Percentiles rank a stretch among this genome's conserved stretches.
These are phyloP conservation scores for Sycon ciliatum DNA, from an alignment of 37 sponge, comb jelly and placozoan species.

Conservation along the genomic window DNA sequence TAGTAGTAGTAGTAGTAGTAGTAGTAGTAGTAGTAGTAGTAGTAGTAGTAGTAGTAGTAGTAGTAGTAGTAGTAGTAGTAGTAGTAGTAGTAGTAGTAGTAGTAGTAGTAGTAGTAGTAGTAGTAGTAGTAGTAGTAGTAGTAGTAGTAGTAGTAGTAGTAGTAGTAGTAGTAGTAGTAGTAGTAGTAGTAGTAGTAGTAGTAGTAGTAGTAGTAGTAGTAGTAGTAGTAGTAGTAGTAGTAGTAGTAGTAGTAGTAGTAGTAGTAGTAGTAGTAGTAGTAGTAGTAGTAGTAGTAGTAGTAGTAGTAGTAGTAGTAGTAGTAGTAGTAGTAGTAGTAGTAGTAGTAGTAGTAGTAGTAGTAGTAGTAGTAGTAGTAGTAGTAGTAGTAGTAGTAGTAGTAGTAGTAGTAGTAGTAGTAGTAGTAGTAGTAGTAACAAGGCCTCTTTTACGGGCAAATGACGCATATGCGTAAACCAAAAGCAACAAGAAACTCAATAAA, in stretches of 20 bases:
- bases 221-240: neutral
- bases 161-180: slow-evolving; percentile 8
- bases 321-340: slow-evolving; percentile 8
- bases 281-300: slow-evolving; percentile 2
- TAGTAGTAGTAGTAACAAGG: no score
- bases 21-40: slow-evolving; percentile 8
- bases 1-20: slow-evolving; percentile 6
- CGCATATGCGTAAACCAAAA: no score
- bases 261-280: slow-evolving; percentile 8
- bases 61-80: neutral
- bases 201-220: neutral
- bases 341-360: slow-evolving; percentile 8
- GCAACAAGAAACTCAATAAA: no score
- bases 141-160: slow-evolving; percentile 8
- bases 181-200: slow-evolving; percentile 2
- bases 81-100: slow-evolving; percentile 1
- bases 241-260: slow-evolving; percentile 6
- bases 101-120: neutral
- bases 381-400: slow-evolving; percentile 8
- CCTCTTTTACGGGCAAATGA: no score
- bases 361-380: slow-evolving; percentile 6
- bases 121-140: slow-evolving; percentile 6
- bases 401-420: neutral
- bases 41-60: slow-evolving; percentile 8
- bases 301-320: neutral